Evolutionary conservation across 1,140 invertebrate genomes (phyloP).

Genomic region (Conus ventricosus): DNA sequence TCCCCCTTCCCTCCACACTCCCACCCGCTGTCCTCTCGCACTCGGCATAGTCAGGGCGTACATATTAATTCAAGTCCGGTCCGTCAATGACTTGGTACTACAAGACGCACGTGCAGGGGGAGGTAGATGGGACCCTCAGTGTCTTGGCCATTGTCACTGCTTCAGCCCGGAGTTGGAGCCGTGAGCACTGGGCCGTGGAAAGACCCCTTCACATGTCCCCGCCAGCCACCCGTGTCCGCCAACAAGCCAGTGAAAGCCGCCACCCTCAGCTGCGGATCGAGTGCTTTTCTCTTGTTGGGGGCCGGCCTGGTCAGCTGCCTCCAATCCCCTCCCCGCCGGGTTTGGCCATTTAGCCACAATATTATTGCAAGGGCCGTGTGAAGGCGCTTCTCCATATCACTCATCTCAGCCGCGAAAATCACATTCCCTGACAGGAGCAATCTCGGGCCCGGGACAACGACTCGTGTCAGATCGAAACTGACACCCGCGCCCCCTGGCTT

Average conservation of each 20-base stretch:
- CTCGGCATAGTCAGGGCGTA: too few species aligned
- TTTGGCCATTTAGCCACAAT: not conserved
- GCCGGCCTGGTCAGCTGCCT: not conserved
- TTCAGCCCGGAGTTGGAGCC: not conserved
- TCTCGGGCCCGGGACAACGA: not conserved
- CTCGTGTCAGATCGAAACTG: not conserved
- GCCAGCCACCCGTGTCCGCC: not conserved
- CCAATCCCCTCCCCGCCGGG: not conserved
- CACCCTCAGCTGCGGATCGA: too few species aligned
- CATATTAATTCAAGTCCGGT: too few species aligned
- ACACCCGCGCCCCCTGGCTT: not conserved
- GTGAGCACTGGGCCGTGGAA: not conserved
- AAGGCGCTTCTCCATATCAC: not conserved
- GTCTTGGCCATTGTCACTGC: not conserved
- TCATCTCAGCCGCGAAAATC: slow-evolving; percentile 6
- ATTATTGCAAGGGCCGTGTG: not conserved
- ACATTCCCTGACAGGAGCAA: not conserved
- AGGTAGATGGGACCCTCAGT: not conserved
- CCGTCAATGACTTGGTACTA: not conserved
- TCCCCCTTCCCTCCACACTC: too few species aligned
- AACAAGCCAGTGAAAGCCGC: not conserved
- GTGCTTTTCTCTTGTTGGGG: too few species aligned
- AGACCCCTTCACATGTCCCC: not conserved
- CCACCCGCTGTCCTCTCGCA: too few species aligned
- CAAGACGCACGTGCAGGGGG: not conserved